phyloP scores from a whole-genome alignment of 2,888 invertebrate species.

The Calephelis perditalis region DNA sequence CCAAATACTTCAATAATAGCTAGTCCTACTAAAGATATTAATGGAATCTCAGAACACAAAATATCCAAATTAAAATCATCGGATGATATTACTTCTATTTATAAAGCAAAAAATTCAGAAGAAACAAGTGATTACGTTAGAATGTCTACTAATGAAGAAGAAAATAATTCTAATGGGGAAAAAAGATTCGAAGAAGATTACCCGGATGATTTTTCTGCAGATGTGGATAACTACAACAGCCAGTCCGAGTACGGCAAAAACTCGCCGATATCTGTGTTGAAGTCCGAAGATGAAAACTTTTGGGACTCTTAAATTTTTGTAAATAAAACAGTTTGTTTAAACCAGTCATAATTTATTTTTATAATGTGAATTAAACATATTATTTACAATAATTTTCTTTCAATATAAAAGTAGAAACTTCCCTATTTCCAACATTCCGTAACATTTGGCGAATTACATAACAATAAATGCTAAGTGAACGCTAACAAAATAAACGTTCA shows the following conservation, averaged over 20 bases:
- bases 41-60: neutral
- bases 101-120: slow-evolving; percentile 36
- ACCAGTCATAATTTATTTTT: slow-evolving; percentile 65
- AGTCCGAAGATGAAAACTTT: slow-evolving; percentile 56
- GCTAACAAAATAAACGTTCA: slow-evolving; percentile 34
- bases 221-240: slow-evolving; percentile 54
- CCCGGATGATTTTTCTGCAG: slow-evolving; percentile 50
- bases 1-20: slow-evolving; percentile 48
- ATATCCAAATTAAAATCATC: too few species aligned
- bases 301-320: slow-evolving; percentile 48
- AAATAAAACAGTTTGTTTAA: slow-evolving; percentile 40
- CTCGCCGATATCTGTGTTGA: slow-evolving; percentile 50
- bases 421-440: slow-evolving; percentile 40
- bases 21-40: slow-evolving; percentile 44
- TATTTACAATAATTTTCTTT: slow-evolving; percentile 45
- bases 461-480: slow-evolving; percentile 51
- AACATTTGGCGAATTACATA: slow-evolving; percentile 16
- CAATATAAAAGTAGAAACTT: slow-evolving; percentile 74
- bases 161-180: slow-evolving; percentile 35
- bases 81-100: slow-evolving; percentile 34
- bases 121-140: slow-evolving; percentile 40
- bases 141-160: slow-evolving; percentile 36
- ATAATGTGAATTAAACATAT: slow-evolving; percentile 58
- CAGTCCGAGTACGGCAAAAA: slow-evolving; percentile 40
- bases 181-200: slow-evolving; percentile 37